phyloP scores from a whole-genome alignment of 2,888 invertebrate genomes.

The Eupithecia vulgata region DNA sequence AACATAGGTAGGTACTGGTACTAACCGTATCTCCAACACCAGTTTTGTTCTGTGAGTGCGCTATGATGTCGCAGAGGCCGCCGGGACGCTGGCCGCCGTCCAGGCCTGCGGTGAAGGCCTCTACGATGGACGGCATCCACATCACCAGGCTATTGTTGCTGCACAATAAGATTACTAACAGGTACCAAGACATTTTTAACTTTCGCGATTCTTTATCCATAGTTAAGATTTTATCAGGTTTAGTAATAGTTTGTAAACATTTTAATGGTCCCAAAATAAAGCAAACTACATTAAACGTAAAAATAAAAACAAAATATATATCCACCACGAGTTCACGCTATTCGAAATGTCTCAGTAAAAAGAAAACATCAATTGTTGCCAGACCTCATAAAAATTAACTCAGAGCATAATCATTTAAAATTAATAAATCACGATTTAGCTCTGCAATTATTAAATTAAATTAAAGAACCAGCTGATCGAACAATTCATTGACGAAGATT shows the following conservation, averaged over 20 bases:
- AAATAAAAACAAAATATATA: no score
- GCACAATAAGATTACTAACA: background rate
- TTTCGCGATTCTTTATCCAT: background rate
- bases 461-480: no score
- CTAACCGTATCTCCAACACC: conserved; percentile 29
- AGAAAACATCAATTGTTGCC: background rate
- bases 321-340: background rate
- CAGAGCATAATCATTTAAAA: no score
- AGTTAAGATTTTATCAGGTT: no score
- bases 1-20: background rate
- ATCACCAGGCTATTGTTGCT: conserved; percentile 54
- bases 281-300: no score
- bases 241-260: no score
- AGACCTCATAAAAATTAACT: background rate
- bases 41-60: conserved; percentile 29
- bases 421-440: background rate
- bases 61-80: conserved; percentile 42
- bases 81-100: conserved; percentile 23
- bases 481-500: no score
- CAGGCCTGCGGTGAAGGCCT: conserved; percentile 45
- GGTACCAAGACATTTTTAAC: background rate
- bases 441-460: background rate
- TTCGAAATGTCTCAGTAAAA: background rate
- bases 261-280: no score
- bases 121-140: conserved; percentile 56